Percentiles rank a stretch among this genome's conserved stretches.
Evolutionary conservation across 2,113 vertebrate genomes (phyloP).

Genomic region (Pluvianellus socialis): DNA sequence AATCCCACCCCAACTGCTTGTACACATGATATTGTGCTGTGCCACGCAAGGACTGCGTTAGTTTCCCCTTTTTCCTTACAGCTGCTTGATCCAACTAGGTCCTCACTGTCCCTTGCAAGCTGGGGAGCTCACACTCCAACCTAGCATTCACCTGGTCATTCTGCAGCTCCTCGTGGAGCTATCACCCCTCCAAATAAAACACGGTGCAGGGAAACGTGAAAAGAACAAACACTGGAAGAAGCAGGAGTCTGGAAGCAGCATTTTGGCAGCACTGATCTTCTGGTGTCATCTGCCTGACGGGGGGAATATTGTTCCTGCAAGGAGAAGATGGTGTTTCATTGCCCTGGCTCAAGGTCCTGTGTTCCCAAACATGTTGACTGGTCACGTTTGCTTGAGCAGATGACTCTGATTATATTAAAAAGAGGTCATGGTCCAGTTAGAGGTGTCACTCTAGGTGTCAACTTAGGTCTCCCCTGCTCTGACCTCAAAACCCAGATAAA

Average conservation of each 20-base stretch:
- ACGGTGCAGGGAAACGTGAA: background rate
- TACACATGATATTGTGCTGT: background rate
- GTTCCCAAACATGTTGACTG: background rate
- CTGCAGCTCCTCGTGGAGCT: background rate
- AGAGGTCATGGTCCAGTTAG: background rate
- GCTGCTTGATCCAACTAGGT: background rate
- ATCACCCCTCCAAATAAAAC: background rate
- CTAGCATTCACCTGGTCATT: background rate
- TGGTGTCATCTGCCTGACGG: background rate
- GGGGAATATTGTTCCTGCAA: background rate
- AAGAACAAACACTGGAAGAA: background rate
- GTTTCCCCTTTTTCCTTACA: background rate
- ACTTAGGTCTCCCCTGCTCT: background rate
- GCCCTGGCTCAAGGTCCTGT: background rate
- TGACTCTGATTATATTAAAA: background rate
- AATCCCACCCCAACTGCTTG: background rate
- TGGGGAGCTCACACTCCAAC: background rate
- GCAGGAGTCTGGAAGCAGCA: background rate
- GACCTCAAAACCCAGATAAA: background rate
- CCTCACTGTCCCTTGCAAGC: background rate
- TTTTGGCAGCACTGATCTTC: background rate
- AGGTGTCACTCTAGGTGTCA: background rate
- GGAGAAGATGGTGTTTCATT: background rate
- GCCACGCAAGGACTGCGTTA: background rate
- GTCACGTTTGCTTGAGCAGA: background rate